Base-by-base conservation (phyloP, 2,797 vertebrate genomes). In the Micromesistius poutassou region DNA sequence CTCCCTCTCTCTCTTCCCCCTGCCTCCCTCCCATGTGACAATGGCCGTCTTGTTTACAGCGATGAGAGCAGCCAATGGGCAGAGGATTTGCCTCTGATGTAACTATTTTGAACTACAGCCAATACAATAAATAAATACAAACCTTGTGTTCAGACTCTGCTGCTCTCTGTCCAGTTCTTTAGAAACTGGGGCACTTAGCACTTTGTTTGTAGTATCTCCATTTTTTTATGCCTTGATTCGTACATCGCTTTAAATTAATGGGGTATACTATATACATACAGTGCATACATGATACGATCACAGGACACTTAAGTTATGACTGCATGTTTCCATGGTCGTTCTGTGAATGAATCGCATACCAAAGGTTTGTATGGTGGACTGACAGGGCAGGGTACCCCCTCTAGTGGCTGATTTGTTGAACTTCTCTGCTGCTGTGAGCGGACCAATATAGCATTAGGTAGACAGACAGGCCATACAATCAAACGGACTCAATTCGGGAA, bases 11-110 rank as follows among this genome's bases (percentile, higher is more conserved):
- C 72, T 73, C 70, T 25, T 16, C 71, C 42, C 68, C 33, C 50
- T 30, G 46, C 28, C n/a, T 25, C 74, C 10, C 50, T 68, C 55
- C 42, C 42, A 46, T 50, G 46, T 76, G 77, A 90, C 88, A 90
- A 87, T 70, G 78, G 83, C 35, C 74, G 76, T 71, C 66, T 88
- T 90, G 87, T 92, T 78, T 85, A 76, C 71, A 50, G 33, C 38
- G 78, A 87, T 76, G 82, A 87, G 80, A 82, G 77, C 70, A 71
- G 30, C 70, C 70, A 68, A 68, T 68, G 62, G 62, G 62, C 62
- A 68, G 62, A 28, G 25, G 8, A 4, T 28, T 9, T 68, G 8
- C 62, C 25, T 9, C 62, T 68, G 62, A 68, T 68, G 62, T 28
- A 28, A 68, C 62, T 16, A 8, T 25, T 62, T 5, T 25, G n/a